Base-by-base conservation (phyloP, 2,797 vertebrate species). In the Catostomus latipinnis region DNA sequence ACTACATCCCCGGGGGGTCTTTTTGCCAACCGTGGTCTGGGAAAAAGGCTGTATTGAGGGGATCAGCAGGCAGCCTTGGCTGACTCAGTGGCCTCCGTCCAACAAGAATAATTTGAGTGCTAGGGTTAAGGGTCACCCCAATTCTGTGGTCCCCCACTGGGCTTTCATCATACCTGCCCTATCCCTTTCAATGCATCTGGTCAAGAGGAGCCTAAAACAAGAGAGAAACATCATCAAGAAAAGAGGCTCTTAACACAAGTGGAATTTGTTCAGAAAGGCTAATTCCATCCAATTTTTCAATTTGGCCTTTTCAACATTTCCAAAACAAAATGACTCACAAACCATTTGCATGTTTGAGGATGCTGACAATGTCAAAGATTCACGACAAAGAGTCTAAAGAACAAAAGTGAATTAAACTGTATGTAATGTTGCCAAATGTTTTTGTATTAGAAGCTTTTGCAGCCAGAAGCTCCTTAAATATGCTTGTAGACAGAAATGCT, bases 31-130 rank as follows among this genome's bases (percentile, higher is more conserved):
- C 91, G 93, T 88, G 90, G 92, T 94, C 84, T 88, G 52, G 63
- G 92, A 93, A 94, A 94, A 86, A 81, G 71, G 52, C 87, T 90
- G 93, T 90, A 94, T 98, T 98, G 95, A 97, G 91, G 91, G 8
- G 87, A 96, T 92, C 97, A 98, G 97, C 96, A 96, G 96, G 97
- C 95, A 95, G 95, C 93, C 91, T 90, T 88, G 91, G 91, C 91
- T 84, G 78, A 87, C 91, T 85, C 88, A 93, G 92, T 93, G 90
- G 63, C 82, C 92, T 92, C 91, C 72, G 90, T 92, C 93, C 92
- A 90, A 89, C 88, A 75, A 90, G 93, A 92, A 97, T 97, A 97
- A 95, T 97, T 93, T 86, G 90, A 92, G 89, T 88, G 82, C 90
- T 78, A 81, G 83, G 94, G 95, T 92, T 94, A 96, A 92, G 96